Percentiles rank a stretch among this genome's conserved stretches.
phyloP scores from a whole-genome alignment of 1,140 invertebrate genomes.

The Drosophila kurseongensis region DNA sequence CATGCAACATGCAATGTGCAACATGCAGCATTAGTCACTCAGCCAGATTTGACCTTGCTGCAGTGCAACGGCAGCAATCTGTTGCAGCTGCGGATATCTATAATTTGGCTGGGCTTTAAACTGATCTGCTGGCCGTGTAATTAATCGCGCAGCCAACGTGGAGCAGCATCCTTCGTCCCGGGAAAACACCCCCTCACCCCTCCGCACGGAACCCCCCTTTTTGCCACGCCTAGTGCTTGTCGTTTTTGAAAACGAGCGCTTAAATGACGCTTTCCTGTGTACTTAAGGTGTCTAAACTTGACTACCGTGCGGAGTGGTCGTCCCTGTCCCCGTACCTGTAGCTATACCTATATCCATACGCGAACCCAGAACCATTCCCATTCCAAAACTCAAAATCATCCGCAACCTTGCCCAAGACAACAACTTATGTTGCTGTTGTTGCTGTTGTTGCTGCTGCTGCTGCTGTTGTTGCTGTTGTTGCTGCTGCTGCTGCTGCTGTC shows the following conservation, averaged over 20 bases:
- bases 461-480: slow-evolving; percentile 4
- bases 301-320: slow-evolving; percentile 60
- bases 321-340: background rate
- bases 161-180: slow-evolving; percentile 8
- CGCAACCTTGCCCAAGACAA: slow-evolving; percentile 77
- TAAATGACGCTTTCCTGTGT: slow-evolving; percentile 82
- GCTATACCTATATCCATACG: slow-evolving; percentile 6
- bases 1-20: slow-evolving; percentile 8
- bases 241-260: slow-evolving; percentile 73
- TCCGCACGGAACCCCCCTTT: background rate
- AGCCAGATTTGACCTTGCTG: slow-evolving; percentile 38
- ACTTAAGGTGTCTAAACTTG: slow-evolving; percentile 82
- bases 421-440: slow-evolving; percentile 16
- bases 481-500: slow-evolving; percentile 51
- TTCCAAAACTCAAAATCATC: slow-evolving; percentile 42
- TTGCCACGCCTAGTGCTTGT: slow-evolving; percentile 72
- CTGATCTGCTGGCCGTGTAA: slow-evolving; percentile 60
- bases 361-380: slow-evolving; percentile 22
- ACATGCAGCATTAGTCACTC: slow-evolving; percentile 33
- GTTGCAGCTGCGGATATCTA: slow-evolving; percentile 39
- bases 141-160: slow-evolving; percentile 53
- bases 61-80: slow-evolving; percentile 53
- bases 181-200: background rate
- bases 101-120: slow-evolving; percentile 57
- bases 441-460: background rate